Percentiles rank a stretch among this genome's conserved stretches.
Evolutionary conservation across 2,888 invertebrate genomes (phyloP).

Genomic region (Neria commutata): DNA sequence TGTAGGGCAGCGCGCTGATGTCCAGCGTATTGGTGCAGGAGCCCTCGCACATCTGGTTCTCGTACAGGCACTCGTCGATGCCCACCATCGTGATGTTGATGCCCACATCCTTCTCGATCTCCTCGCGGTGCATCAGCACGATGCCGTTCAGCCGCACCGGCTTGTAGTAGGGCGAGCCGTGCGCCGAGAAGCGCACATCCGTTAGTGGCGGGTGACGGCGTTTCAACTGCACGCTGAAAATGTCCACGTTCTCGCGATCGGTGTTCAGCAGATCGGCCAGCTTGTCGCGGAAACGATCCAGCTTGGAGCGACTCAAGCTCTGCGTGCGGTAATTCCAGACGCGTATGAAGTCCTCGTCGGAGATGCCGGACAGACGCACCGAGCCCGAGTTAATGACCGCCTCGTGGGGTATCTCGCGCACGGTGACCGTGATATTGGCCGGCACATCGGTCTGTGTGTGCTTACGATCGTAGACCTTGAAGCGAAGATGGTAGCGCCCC

Average conservation of each 20-base stretch:
- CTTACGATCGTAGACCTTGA: slow-evolving; percentile 91
- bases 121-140: slow-evolving; percentile 89
- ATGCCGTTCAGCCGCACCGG: slow-evolving; percentile 93
- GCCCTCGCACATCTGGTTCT: slow-evolving; percentile 94
- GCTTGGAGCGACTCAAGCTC: slow-evolving; percentile 82
- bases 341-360: slow-evolving; percentile 94
- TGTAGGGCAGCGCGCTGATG: slow-evolving; percentile 86
- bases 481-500: slow-evolving; percentile 80
- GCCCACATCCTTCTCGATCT: slow-evolving; percentile 92
- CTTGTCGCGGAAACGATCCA: slow-evolving; percentile 88
- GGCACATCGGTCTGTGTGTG: slow-evolving; percentile 94
- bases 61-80: slow-evolving; percentile 94
- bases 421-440: slow-evolving; percentile 94
- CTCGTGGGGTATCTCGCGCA: slow-evolving; percentile 93
- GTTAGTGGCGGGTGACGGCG: slow-evolving; percentile 87
- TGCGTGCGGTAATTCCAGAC: slow-evolving; percentile 93
- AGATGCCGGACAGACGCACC: slow-evolving; percentile 88
- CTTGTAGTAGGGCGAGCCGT: slow-evolving; percentile 94
- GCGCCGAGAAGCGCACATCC: slow-evolving; percentile 92
- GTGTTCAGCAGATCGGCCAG: slow-evolving; percentile 84
- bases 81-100: slow-evolving; percentile 98
- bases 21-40: slow-evolving; percentile 93
- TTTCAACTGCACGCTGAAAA: slow-evolving; percentile 93
- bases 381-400: slow-evolving; percentile 96
- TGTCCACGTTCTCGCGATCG: slow-evolving; percentile 88